Conservation (phyloP, 2,113 vertebrate species). For the Aegypius monachus region DNA sequence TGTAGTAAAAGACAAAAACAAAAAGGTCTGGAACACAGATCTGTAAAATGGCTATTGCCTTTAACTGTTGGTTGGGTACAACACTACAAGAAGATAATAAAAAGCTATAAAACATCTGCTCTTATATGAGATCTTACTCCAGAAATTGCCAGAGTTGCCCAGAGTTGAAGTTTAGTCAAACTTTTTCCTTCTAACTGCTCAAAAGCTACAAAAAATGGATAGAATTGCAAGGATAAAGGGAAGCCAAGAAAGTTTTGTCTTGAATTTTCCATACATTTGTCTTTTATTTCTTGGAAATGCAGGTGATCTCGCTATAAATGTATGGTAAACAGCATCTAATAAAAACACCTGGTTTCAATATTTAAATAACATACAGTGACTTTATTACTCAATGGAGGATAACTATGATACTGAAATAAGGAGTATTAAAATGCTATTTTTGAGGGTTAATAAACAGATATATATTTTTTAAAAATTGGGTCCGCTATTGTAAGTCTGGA, state of each 20-base stretch:
- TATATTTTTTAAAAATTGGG: neutral
- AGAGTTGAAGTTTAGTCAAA: neutral
- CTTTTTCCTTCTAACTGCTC: neutral
- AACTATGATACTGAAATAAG: constrained; percentile 30
- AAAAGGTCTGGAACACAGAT: neutral
- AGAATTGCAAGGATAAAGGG: neutral
- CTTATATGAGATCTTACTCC: neutral
- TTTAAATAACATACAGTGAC: constrained; percentile 35
- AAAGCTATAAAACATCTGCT: neutral
- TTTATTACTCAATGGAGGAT: constrained; percentile 36
- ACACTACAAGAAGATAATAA: neutral
- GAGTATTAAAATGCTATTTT: constrained; percentile 31
- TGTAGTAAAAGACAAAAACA: neutral
- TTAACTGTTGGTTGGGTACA: neutral
- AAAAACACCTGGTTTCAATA: constrained; percentile 58
- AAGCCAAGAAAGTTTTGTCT: neutral
- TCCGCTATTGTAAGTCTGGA: neutral
- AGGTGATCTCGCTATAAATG: neutral
- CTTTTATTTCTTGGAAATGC: neutral
- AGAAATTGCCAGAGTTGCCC: neutral
- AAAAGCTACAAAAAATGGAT: neutral
- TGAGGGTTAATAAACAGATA: neutral
- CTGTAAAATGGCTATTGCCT: neutral
- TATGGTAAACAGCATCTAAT: neutral
- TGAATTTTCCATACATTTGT: neutral